Conservation (phyloP, 2,888 invertebrate species). For the Torymus aiolomorphi region DNA sequence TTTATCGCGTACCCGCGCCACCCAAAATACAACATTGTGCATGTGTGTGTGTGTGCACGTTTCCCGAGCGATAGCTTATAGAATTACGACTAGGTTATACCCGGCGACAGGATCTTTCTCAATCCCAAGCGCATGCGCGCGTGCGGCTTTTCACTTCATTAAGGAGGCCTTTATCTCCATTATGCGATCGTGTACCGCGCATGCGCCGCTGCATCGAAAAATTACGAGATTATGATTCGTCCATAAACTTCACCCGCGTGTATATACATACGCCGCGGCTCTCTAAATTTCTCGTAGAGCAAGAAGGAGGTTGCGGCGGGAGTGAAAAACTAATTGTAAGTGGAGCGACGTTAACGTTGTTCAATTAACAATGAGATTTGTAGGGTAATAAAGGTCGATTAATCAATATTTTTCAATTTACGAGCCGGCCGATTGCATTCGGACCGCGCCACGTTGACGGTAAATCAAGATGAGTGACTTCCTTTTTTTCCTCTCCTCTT, state of each 20-base stretch:
- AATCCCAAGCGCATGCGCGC: conserved; percentile 12
- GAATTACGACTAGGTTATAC: conserved; percentile 38
- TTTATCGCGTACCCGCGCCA: conserved; percentile 29
- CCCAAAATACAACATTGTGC: conserved; percentile 47
- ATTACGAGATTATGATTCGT: conserved; percentile 45
- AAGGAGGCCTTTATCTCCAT: conserved; percentile 51
- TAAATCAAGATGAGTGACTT: too few species aligned
- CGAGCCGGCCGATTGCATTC: too few species aligned
- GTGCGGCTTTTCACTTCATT: conserved; percentile 51
- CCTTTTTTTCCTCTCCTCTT: too few species aligned
- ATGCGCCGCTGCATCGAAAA: conserved; percentile 12
- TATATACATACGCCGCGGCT: not conserved
- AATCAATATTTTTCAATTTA: not conserved
- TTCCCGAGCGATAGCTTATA: conserved; percentile 32
- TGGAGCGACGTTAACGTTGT: not conserved
- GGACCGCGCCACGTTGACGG: too few species aligned
- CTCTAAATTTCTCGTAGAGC: conserved; percentile 30
- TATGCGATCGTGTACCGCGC: conserved; percentile 28
- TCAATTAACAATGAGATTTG: not conserved
- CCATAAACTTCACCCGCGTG: conserved; percentile 39
- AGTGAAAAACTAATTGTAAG: not conserved
- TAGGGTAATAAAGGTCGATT: conserved; percentile 9
- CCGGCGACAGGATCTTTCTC: conserved; percentile 53
- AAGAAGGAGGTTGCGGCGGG: conserved; percentile 1
- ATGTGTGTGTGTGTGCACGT: not conserved